Percentiles rank a stretch among this genome's conserved stretches.
Evolutionary conservation across 2,113 vertebrate genomes (phyloP).

Genomic region (Vanacampus margaritifer): DNA sequence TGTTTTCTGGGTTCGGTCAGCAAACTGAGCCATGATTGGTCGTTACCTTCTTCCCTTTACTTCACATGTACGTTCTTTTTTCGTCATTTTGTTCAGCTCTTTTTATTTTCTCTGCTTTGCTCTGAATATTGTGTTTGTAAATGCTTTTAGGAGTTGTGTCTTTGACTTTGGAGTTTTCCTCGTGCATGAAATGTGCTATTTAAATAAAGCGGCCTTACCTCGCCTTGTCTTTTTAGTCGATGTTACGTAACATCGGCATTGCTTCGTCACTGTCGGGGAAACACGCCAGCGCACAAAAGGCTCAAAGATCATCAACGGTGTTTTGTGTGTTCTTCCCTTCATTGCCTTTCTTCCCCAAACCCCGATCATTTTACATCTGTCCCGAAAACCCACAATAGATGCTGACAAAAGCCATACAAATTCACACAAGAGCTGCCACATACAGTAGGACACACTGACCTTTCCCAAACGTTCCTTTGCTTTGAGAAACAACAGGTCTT

Average conservation of each 20-base stretch:
- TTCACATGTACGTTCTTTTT: too few species aligned
- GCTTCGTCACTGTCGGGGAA: neutral
- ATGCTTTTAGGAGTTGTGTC: too few species aligned
- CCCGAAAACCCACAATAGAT: constrained; percentile 16
- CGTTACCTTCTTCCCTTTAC: too few species aligned
- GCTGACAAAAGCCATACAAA: constrained; percentile 8
- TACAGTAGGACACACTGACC: neutral
- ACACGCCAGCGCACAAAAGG: neutral
- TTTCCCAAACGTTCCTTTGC: neutral
- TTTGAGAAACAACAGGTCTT: neutral
- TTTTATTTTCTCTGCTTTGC: too few species aligned
- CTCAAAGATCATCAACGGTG: constrained; percentile 3
- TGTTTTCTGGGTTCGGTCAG: too few species aligned
- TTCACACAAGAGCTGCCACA: neutral
- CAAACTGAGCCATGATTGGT: too few species aligned
- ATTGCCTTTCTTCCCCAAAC: neutral
- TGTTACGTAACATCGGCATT: neutral
- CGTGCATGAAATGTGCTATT: too few species aligned
- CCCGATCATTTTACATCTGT: constrained; percentile 31
- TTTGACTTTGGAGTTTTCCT: too few species aligned
- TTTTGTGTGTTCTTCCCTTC: neutral
- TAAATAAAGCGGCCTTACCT: neutral
- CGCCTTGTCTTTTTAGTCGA: too few species aligned
- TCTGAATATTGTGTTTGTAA: too few species aligned
- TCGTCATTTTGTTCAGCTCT: neutral